Base-by-base conservation (phyloP, 2,888 invertebrate genomes). In the Ophraella communa region DNA sequence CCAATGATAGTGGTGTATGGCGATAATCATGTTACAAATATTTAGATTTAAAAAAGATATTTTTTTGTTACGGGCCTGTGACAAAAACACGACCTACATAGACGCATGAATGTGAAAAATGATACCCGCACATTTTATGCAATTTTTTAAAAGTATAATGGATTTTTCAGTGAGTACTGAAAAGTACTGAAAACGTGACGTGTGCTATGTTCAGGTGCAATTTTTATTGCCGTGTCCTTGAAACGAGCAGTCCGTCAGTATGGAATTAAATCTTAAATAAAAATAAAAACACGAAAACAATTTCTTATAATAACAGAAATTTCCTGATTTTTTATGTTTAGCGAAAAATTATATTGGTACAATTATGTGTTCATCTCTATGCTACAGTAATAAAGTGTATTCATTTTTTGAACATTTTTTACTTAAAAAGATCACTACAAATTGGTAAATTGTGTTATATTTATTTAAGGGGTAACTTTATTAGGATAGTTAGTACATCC, bases 211-310 rank as follows among this genome's bases (percentile, higher is more conserved):
- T 54, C 64, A 66, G 54, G 60, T 64, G 65, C 58, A 49, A 55
- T 64, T 65, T 65, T 60, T 64, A 59, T 65, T 59, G 45, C 57
- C 62, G 61, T 65, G 62, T 63, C 68, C 68, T 68, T 65, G 65
- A 60, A 53, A 20, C 59, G 17, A 47, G 47, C 14, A 47, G 47
- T 47, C 47, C 23, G 23, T 47, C 11, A 47, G n/a, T 23, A 51
- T 24, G 27, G 14, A 17, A 51, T 30, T 27, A 51, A 27, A 24
- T 49, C 49, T 14, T 24, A 17, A 49, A 24, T 27, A 27, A 10
- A 24, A n/a, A 27, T 7, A 47, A 21, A 47, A 47, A 23, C n/a
- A n/a, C n/a, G n/a, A 23, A 23, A 39, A 14, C 14, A 5, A 39
- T 17, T 14, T 39, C 17, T 14, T 39, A 39, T 17, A 5, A 17